Evolutionary conservation across 1,140 invertebrate species (phyloP), one percentile per base, ranked within the genome.

Genomic region (Lepidurus apus): DNA sequence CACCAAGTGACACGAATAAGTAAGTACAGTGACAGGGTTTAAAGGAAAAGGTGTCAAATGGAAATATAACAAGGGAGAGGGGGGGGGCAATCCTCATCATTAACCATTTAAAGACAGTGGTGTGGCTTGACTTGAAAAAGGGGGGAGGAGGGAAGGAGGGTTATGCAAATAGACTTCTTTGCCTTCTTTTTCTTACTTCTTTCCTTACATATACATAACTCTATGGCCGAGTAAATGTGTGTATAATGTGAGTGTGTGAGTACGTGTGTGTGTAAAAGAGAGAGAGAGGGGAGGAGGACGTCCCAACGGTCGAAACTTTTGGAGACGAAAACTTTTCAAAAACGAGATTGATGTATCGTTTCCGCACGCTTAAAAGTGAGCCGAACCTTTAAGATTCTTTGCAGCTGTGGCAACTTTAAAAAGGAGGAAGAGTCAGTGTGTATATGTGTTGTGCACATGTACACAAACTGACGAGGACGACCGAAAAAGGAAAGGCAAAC

Each of bases 291-390:
- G 53, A 21, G 7, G 13, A 13, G 53, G 21, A 65, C 6, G 53
- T 65, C 53, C 53, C 53, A 65, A 21, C 7, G 53, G 53, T n/a
- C 17, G 17, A 65, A 65, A 65, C 9, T 65, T 65, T 65, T 4
- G 53, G 53, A 65, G 53, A 13, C 53, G 53, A 13, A 65, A 65
- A 65, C 53, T 65, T 65, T 65, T 65, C 53, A 9, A 65, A 65
- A 65, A 4, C 17, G 53, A 65, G 53, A 65, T n/a, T 65, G 53
- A 65, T 65, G 53, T 17, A 65, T 17, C 53, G 53, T 65, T 65
- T 65, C 53, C 53, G 53, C 53, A 65, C 53, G 53, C 53, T n/a
- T 65, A 13, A 21, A 65, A 21, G 4, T 65, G 7, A 9, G 21
- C 45, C 10, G 45, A 47, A 47, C 17, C 53, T 65, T 65, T 65